Evolutionary conservation across 2,113 vertebrate species (phyloP), one percentile per base, ranked within the genome.

Genomic region (Saguinus imperator): DNA sequence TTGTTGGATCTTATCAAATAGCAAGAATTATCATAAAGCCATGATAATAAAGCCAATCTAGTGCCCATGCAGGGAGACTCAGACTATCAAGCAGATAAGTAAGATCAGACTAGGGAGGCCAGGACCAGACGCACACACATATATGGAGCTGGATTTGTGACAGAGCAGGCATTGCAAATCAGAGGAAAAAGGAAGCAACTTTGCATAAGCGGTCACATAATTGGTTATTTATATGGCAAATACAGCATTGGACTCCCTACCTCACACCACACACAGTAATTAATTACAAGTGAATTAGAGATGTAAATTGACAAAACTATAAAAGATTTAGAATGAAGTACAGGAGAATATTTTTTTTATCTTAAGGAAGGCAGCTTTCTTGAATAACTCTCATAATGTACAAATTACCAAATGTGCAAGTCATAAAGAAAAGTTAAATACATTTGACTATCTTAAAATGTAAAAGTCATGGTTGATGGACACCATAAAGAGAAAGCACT

Each of bases 371-470:
- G 29, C 64, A 76, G 52, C 35, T 76, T 50, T 75, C 48, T 81
- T 94, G 55, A 45, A 66, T 8, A 66, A 29, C 13, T 29, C 37
- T 64, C 13, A 96, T 13, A 70, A 89, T 40, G 5, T 21, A 58
- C 25, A 29, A 77, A 70, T 89, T 58, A 64, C 43, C 72, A 87
- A 81, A 81, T 21, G 14, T 5, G 29, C 40, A 80, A 52, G 40
- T 95, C 52, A 23, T 64, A 89, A 77, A 77, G 40, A 79, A 84
- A 87, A 94, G 2, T 64, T 75, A 57, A 72, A 87, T 61, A 57
- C 32, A 68, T 75, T 20, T 82, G 37, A 66, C 57, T 61, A 21
- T n/a, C 29, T 68, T 75, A 83, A 82, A 76, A 76, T 82, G 21
- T n/a, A 82, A 77, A 68, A 82, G 21, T 57, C 40, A 25, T 75